Conservation (phyloP, 1,140 invertebrate genomes). For the Whitmania pigra region DNA sequence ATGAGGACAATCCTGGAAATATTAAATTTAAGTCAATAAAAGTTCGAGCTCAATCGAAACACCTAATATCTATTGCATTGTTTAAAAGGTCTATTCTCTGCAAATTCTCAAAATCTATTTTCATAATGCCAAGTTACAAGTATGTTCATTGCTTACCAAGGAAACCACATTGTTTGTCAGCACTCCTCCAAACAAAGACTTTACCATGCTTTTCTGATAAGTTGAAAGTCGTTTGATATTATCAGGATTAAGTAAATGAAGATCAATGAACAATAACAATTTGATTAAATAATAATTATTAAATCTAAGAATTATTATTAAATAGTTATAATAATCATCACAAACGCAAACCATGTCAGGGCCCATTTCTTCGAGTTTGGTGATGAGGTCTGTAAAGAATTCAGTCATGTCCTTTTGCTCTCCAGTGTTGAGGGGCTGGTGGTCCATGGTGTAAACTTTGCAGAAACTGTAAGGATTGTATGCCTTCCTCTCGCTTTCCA, state of each 20-base stretch:
- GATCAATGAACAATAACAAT: too few species aligned
- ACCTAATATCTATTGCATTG: too few species aligned
- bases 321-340: background rate
- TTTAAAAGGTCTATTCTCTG: too few species aligned
- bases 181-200: conserved; percentile 78
- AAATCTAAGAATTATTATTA: too few species aligned
- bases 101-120: background rate
- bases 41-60: too few species aligned
- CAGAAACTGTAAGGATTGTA: conserved; percentile 89
- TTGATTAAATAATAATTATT: too few species aligned
- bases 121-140: too few species aligned
- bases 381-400: conserved; percentile 89
- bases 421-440: conserved; percentile 78
- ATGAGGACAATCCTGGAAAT: conserved; percentile 69
- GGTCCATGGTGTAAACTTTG: conserved; percentile 88
- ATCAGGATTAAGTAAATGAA: too few species aligned
- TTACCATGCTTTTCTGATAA: conserved; percentile 64
- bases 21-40: background rate
- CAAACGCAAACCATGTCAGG: conserved; percentile 52
- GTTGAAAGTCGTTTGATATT: background rate
- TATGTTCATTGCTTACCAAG: conserved; percentile 31
- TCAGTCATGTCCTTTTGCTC: conserved; percentile 97
- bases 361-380: conserved; percentile 89
- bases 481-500: conserved; percentile 83
- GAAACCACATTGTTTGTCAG: conserved; percentile 89